Base-by-base conservation (phyloP, 1,140 invertebrate species). In the Arion vulgaris region DNA sequence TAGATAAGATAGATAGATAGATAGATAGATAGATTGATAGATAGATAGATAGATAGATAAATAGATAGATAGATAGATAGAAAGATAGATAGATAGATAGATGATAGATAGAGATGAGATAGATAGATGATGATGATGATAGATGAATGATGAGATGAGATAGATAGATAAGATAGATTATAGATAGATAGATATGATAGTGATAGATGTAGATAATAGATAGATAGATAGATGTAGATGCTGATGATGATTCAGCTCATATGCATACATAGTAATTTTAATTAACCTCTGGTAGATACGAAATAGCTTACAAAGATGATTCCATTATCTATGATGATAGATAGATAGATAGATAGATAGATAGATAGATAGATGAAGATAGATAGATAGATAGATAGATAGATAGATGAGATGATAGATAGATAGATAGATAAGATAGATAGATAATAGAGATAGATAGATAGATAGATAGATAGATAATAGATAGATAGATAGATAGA, bases 311-410 rank as follows among this genome's bases (percentile, higher is more conserved):
- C n/a, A n/a, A n/a, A n/a, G n/a, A n/a, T n/a, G n/a, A n/a, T n/a
- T n/a, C n/a, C n/a, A n/a, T n/a, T n/a, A n/a, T n/a, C n/a, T n/a
- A n/a, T n/a, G 45, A 49, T 49, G 41, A 45, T 15, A 45, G 41
- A 45, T 15, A 45, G 68, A 69, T 34, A 69, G 68, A 69, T 69
- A 69, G 26, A 69, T 69, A 69, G 68, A 69, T 69, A 69, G 68
- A 69, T 69, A 69, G 68, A 69, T 69, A 69, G n/a, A 69, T 69
- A 69, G n/a, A 69, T 69, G 34, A 4, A 69, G n/a, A 69, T 69
- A 69, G n/a, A 69, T 34, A 69, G n/a, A 69, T 69, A 69, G n/a
- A 69, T 69, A 69, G n/a, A 69, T 69, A 69, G n/a, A 69, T 69
- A 69, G n/a, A 69, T 69, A 69, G n/a, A 69, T 69, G 34, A 4